Conservation (phyloP, 2,113 vertebrate genomes). For the Oriolus oriolus region DNA sequence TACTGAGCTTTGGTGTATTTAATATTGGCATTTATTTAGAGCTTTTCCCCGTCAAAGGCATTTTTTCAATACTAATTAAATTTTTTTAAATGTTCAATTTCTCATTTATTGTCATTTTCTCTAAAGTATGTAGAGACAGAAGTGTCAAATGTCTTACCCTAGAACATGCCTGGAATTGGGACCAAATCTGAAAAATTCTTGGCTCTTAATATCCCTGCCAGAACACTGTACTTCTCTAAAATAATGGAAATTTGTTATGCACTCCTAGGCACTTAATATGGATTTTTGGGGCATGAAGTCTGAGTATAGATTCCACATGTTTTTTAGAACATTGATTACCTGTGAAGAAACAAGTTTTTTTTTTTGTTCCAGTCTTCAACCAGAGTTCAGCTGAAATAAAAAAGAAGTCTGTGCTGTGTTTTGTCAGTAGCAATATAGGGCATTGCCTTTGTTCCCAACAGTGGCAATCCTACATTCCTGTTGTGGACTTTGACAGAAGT, state of each 20-base stretch:
- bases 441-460: neutral
- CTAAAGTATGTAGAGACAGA: neutral
- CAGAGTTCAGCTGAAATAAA: neutral
- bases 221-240: neutral
- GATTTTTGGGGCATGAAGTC: neutral
- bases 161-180: neutral
- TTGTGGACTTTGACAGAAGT: neutral
- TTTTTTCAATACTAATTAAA: neutral
- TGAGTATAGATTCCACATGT: neutral
- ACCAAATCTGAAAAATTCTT: neutral
- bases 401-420: neutral
- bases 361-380: neutral
- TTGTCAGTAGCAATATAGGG: neutral
- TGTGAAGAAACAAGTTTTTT: neutral
- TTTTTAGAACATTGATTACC: neutral
- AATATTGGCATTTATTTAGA: neutral
- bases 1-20: neutral
- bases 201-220: neutral
- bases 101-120: neutral
- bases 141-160: neutral
- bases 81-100: fast-evolving
- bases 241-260: neutral
- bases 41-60: neutral
- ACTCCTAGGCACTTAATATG: neutral
- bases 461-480: neutral